A percentile compares a stretch with the other conserved stretches of the same genome.
Evolutionary conservation across 92 coral and sea anemone genomes (phyloP).

Genomic region (Epizoanthus stellaris): DNA sequence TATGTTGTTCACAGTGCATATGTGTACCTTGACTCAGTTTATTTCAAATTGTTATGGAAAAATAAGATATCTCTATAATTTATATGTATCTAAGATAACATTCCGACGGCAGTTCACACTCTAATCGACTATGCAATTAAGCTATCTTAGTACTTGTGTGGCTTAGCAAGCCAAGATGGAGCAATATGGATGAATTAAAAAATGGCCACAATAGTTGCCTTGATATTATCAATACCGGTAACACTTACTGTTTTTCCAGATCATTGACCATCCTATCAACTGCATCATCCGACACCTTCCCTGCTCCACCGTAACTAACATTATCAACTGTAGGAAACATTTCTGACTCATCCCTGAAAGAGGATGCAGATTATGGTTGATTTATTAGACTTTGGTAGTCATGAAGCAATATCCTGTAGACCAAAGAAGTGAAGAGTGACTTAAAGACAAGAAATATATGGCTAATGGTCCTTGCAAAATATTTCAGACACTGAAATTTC

Average conservation of each 20-base stretch:
- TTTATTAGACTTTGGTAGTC: background rate
- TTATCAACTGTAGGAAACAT: slow-evolving; percentile 88
- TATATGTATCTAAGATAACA: no score
- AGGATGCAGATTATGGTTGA: background rate
- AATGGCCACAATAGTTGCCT: background rate
- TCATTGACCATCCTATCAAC: slow-evolving; percentile 97
- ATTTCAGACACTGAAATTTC: no score
- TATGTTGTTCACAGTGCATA: no score
- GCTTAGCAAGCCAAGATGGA: background rate
- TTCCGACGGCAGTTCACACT: no score
- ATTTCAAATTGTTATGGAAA: no score
- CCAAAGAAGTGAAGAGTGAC: no score
- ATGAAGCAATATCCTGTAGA: background rate
- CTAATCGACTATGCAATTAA: no score
- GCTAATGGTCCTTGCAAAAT: no score
- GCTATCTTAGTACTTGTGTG: no score
- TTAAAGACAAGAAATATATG: no score
- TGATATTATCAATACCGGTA: background rate
- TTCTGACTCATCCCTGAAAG: slow-evolving; percentile 79
- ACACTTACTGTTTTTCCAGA: slow-evolving; percentile 96
- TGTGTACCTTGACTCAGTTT: no score
- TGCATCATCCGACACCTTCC: slow-evolving; percentile 92
- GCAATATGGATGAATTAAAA: background rate
- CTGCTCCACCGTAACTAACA: slow-evolving; percentile 92
- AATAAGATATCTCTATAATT: no score